phyloP scores from a whole-genome alignment of 2,888 invertebrate genomes.

The Phragmatobia fuliginosa region DNA sequence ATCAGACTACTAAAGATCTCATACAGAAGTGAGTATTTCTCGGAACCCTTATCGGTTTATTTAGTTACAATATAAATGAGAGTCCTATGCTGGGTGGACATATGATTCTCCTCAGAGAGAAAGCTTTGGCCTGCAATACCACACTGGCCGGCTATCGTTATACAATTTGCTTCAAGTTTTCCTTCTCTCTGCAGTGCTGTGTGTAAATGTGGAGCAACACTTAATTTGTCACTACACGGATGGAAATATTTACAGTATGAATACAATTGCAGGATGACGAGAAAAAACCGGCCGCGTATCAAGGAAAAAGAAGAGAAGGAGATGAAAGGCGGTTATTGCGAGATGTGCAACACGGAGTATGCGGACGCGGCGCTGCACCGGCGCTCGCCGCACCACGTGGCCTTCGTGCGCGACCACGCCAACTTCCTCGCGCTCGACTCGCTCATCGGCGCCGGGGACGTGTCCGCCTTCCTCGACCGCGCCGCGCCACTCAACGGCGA shows the following conservation, averaged over 20 bases:
- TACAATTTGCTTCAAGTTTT: too few relatives aligned
- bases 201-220: not conserved
- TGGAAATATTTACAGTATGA: not conserved
- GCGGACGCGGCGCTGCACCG: conserved; percentile 90
- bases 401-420: conserved; percentile 90
- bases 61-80: not conserved
- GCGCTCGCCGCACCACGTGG: conserved; percentile 90
- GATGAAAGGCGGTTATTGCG: conserved; percentile 90
- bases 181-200: too few relatives aligned
- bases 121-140: too few relatives aligned
- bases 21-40: conserved; percentile 69
- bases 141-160: too few relatives aligned
- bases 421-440: conserved; percentile 92
- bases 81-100: too few relatives aligned
- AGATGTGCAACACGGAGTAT: conserved; percentile 93
- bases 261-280: conserved; percentile 83
- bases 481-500: conserved; percentile 79
- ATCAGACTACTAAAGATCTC: conserved; percentile 53
- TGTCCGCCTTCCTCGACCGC: conserved; percentile 89
- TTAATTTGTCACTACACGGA: too few relatives aligned
- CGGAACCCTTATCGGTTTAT: not conserved
- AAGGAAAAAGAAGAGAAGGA: conserved; percentile 80
- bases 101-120: too few relatives aligned
- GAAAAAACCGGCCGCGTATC: conserved; percentile 80
- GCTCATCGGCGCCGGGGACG: conserved; percentile 89